Base-by-base conservation (phyloP, 2,888 invertebrate genomes). In the Bellardia bayeri region DNA sequence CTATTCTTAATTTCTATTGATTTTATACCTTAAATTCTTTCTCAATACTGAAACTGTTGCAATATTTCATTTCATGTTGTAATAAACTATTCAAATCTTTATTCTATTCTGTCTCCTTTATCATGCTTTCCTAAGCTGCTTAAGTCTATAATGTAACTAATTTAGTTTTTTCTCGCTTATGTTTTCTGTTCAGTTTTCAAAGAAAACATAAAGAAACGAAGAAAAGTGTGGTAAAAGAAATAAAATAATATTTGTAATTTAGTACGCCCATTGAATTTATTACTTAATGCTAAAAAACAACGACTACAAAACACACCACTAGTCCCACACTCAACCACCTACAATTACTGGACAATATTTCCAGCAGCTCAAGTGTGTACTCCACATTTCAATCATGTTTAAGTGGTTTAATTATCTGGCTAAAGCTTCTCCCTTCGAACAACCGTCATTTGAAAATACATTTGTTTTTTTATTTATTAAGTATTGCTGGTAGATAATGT, bases 231-330 rank as follows among this genome's bases (percentile, higher is more conserved):
- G 30, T 5, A 54, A 54, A 16, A 16, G 40, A 63, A 49, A 68
- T 33, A 68, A 74, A 58, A 58, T 58, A 75, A 82, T 51, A 78
- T 78, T 86, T 72, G 61, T 79, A 69, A 86, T 79, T 61, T 54
- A 66, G 68, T 63, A 78, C 54, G 61, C 68, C 78, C 79, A 74
- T 45, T 72, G 85, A 85, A 85, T 82, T 76, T 82, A 78, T 85
- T 86, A 86, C 72, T 82, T 86, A 82, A 71, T 78, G 69, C 64
- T 82, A 71, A 72, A 69, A 61, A 66, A 30, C 51, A 66, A 30
- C 51, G 49, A 40, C 45, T 42, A 83, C 51, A 8, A 45, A 56
- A 56, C 16, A 72, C 54, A 51, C 61, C 14, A 42, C 49, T 45
- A 30, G 51, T 33, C 13, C 3, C 42, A 72, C 42, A 49, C 37